These are phyloP conservation scores for Psilopogon haemacephalus DNA, from an alignment of 2,113 vertebrate genomes.

Conservation along the genomic window DNA sequence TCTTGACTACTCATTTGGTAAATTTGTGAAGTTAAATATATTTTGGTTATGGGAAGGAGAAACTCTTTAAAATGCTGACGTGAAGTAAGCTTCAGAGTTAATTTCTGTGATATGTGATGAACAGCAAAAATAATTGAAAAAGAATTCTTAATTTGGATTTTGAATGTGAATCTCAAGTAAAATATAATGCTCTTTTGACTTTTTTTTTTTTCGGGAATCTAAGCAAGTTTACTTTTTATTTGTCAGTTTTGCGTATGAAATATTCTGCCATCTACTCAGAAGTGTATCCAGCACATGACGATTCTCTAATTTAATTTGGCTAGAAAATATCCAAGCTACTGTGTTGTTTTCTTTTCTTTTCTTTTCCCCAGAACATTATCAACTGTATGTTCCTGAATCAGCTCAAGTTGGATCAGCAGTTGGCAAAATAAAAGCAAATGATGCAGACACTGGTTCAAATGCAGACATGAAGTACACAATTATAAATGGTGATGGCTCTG, in stretches of 20 bases:
- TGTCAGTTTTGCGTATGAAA: neutral
- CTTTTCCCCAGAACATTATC: slow-evolving; percentile 87
- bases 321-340: neutral
- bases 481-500: slow-evolving; percentile 89
- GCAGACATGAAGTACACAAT: slow-evolving; percentile 96
- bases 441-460: slow-evolving; percentile 91
- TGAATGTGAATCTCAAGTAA: neutral
- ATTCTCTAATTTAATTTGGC: neutral
- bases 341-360: neutral
- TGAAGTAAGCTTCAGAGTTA: neutral
- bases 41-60: neutral
- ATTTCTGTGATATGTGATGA: neutral
- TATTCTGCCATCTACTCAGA: neutral
- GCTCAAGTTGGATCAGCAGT: slow-evolving; percentile 93
- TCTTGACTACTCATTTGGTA: neutral
- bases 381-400: slow-evolving; percentile 94
- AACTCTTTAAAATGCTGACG: neutral
- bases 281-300: fast-evolving
- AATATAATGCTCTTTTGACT: neutral
- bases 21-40: neutral
- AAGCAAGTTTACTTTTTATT: neutral
- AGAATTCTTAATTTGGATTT: neutral
- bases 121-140: neutral
- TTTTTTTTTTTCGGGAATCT: neutral
- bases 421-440: slow-evolving; percentile 96